These are phyloP conservation scores for Baryphthengus martii DNA, from an alignment of 2,113 vertebrate genomes.

Conservation along the genomic window DNA sequence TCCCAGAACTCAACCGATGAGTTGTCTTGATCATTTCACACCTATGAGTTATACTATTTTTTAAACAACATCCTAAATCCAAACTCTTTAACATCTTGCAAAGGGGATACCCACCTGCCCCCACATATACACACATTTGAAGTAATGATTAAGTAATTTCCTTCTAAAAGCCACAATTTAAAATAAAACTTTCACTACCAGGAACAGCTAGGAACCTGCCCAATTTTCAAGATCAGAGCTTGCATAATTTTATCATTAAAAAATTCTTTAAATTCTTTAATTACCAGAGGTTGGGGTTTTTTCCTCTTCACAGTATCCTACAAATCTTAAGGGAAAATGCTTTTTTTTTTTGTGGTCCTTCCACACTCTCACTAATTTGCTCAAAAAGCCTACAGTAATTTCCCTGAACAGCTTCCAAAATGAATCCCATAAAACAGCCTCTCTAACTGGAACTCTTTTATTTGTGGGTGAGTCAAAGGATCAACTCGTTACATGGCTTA, in stretches of 20 bases:
- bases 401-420: constrained; percentile 33
- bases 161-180: neutral
- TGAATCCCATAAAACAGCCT: neutral
- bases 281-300: neutral
- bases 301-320: neutral
- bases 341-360: neutral
- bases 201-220: neutral
- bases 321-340: constrained; percentile 7
- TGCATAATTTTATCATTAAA: neutral
- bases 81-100: neutral
- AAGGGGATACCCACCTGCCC: neutral
- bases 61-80: neutral
- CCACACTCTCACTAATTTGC: neutral
- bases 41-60: neutral
- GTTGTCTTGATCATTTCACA: neutral
- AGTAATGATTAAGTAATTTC: neutral
- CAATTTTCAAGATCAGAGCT: neutral
- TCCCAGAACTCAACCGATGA: neutral
- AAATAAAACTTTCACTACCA: neutral
- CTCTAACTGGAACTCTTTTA: neutral
- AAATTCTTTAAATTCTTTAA: neutral
- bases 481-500: neutral
- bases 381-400: constrained; percentile 27
- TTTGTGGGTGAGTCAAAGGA: neutral
- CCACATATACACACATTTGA: neutral